Percentiles rank a stretch among this genome's conserved stretches.
Evolutionary conservation across 2,888 invertebrate genomes (phyloP).

Genomic region (Schizaphis graminum): DNA sequence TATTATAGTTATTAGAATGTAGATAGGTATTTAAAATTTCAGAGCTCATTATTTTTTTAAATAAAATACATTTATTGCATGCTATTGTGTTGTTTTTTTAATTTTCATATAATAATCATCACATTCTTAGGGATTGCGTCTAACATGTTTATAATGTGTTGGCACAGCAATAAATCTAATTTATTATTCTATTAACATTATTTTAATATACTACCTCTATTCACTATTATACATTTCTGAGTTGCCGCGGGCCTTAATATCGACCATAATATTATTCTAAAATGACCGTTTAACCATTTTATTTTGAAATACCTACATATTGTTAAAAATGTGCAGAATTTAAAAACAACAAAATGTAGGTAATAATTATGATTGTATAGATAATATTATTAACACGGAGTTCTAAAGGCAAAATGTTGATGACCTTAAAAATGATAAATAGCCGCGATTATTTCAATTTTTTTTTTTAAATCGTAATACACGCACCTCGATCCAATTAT

Average conservation of each 20-base stretch:
- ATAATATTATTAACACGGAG: background rate
- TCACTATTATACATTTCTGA: background rate
- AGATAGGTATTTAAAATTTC: background rate
- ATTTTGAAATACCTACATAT: background rate
- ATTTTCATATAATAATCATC: background rate
- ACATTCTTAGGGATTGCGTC: background rate
- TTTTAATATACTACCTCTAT: background rate
- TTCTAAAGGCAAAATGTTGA: slow-evolving; percentile 12
- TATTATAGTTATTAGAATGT: background rate
- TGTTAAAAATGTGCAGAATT: background rate
- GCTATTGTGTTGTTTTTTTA: background rate
- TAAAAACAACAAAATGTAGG: background rate
- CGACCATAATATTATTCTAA: background rate
- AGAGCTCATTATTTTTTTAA: background rate
- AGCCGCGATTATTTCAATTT: background rate
- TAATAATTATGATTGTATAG: background rate
- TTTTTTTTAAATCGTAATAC: background rate
- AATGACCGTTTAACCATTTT: background rate
- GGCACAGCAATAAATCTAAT: background rate
- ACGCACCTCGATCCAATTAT: background rate
- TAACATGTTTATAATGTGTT: background rate
- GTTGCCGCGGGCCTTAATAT: background rate
- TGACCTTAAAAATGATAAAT: background rate
- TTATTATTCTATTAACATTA: background rate
- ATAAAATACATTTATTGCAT: background rate